A percentile compares a stretch with the other conserved stretches of the same genome.
phyloP scores from a whole-genome alignment of 2,113 vertebrate species.

The Recurvirostra avosetta region DNA sequence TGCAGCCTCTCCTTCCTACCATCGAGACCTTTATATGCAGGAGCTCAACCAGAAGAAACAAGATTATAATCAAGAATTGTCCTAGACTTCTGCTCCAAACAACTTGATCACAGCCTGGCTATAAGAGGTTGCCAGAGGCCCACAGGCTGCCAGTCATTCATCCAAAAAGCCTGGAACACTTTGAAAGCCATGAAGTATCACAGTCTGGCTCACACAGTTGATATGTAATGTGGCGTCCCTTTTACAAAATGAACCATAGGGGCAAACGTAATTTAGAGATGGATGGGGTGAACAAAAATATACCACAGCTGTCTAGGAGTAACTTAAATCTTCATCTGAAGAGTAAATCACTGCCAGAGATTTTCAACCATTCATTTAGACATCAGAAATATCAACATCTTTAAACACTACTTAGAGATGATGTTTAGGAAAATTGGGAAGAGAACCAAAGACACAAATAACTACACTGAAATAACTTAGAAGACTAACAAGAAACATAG shows the following conservation, averaged over 20 bases:
- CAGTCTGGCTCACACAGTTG: neutral
- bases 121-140: neutral
- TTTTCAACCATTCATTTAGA: neutral
- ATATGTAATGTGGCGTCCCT: neutral
- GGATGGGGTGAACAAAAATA: neutral
- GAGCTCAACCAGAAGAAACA: neutral
- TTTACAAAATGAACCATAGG: neutral
- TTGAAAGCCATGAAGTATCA: neutral
- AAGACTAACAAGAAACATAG: neutral
- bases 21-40: neutral
- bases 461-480: neutral
- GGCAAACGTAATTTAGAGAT: neutral
- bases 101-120: neutral
- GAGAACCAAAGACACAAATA: neutral
- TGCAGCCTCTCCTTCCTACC: neutral
- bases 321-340: neutral
- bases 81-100: neutral
- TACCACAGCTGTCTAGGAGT: neutral
- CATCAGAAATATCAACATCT: neutral
- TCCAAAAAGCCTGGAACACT: neutral
- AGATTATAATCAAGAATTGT: neutral
- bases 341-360: neutral
- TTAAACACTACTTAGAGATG: neutral
- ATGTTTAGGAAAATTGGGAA: neutral
- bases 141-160: neutral